Evolutionary conservation across 2,797 vertebrate species (phyloP).

Genomic region (Brotula barbata): DNA sequence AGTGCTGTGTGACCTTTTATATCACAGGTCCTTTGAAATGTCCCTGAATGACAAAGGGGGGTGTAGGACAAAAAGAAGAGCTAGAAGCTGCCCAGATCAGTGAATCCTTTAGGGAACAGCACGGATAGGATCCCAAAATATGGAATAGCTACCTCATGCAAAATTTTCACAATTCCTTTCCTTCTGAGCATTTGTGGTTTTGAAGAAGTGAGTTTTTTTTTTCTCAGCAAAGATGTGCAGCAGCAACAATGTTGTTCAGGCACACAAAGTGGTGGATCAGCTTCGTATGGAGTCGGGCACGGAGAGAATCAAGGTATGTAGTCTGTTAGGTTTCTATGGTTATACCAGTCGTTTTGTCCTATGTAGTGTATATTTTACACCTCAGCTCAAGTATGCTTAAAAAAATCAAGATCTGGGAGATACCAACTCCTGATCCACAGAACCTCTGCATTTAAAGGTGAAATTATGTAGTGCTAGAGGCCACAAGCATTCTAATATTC

Average conservation of each 20-base stretch:
- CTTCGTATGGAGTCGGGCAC: conserved; percentile 81
- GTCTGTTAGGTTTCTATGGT: neutral
- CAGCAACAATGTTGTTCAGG: conserved; percentile 78
- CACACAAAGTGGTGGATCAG: conserved; percentile 82
- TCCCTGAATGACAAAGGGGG: conserved; percentile 42
- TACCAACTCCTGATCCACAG: too few relatives aligned
- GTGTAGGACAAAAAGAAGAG: conserved; percentile 46
- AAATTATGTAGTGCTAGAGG: too few relatives aligned
- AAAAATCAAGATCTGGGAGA: too few relatives aligned
- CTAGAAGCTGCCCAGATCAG: conserved; percentile 18
- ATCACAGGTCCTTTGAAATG: conserved; percentile 76
- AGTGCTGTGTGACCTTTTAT: conserved; percentile 64
- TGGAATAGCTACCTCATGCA: neutral
- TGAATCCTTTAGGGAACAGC: conserved; percentile 13
- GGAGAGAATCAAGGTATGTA: conserved; percentile 82
- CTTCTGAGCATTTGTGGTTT: neutral
- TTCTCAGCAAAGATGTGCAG: conserved; percentile 78
- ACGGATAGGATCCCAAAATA: conserved; percentile 8
- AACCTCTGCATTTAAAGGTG: too few relatives aligned
- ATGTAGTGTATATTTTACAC: too few relatives aligned
- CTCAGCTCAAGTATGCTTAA: too few relatives aligned
- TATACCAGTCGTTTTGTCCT: too few relatives aligned
- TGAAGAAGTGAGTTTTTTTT: neutral
- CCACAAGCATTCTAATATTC: too few relatives aligned
- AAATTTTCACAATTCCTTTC: conserved; percentile 2